Base-by-base conservation (phyloP, 1,140 invertebrate genomes). In the Trichomalopsis sarcophagae region DNA sequence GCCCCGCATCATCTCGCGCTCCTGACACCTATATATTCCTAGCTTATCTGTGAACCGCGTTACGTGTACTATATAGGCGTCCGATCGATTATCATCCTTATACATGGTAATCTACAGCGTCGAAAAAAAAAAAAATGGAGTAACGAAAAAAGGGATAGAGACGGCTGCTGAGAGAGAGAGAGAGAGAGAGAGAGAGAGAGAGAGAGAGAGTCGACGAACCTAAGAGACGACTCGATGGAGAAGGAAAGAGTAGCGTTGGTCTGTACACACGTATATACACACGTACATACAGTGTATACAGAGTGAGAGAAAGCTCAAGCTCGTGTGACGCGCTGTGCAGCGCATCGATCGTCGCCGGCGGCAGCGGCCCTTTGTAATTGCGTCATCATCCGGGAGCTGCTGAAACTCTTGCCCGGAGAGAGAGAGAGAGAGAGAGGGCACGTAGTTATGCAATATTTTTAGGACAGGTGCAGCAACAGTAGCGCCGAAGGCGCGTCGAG, bases 381-480 rank as follows among this genome's bases (percentile, higher is more conserved):
- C 55, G 55, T 62, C 55, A 62, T 62, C 55, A 62, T 62, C 55
- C 55, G 55, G 21, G 55, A 62, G 55, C 55, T 55, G 14, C 50
- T 55, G 14, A 55, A 55, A 55, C 50, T 62, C 55, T 62, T 62
- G 55, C 55, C 21, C 55, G 55, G 17, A 21, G 55, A 21, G 55
- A 6, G 55, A 21, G 21, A 62, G 55, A 14, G 55, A 44, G 36
- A 40, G 36, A 40, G 55, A 14, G 55, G 21, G 55, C 55, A 62
- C 55, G 55, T 62, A 21, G 55, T 62, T 62, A 62, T 62, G 55
- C 55, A 62, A 62, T 62, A 62, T 62, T 62, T 62, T 62, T 62
- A 62, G 55, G 21, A 62, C 55, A 62, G 55, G 55, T 62, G 55
- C 17, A 55, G 17, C 1, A 14, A 17, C 50, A 17, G 13, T 17